Evolutionary conservation across 2,797 vertebrate species (phyloP), one percentile per base, ranked within the genome.

Genomic region (Myotis myotis): DNA sequence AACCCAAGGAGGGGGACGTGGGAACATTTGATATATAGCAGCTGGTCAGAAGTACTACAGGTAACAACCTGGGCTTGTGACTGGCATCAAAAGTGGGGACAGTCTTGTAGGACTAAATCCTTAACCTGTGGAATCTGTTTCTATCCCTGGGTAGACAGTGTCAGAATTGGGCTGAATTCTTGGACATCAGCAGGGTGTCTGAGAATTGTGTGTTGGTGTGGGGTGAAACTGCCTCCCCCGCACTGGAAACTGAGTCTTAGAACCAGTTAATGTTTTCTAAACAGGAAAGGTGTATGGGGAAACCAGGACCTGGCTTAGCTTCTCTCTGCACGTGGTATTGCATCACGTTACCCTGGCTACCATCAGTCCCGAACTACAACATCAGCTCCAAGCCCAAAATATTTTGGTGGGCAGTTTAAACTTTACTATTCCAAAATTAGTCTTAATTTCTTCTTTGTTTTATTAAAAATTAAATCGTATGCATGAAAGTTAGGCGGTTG

Each of bases 381-480:
- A 12, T 82, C 33, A 80, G 75, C 41, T 91, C 78, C 47, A 86
- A 70, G 57, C 33, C 30, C 11, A 68, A 85, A 91, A 66, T 57
- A 51, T 68, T 82, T 92, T 75, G 17, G 8, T 76, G 15, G 75
- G 64, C 44, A 55, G 19, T 85, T 95, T 75, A 62, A 91, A 86
- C 9, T 71, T 83, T 38, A 49, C 62, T 66, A 33, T 75, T 89
- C 64, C 20, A 60, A 88, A 87, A 89, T 19, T 25, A 62, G 53
- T 44, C 51, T 49, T 75, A 74, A 53, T 94, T 57, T 87, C 44
- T 55, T 74, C 70, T 87, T 86, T 38, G 33, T 86, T 87, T 81
- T 70, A 94, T 92, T 94, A 71, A 91, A 96, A 87, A 87, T 83
- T 68, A 85, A 93, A 66, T 74, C 47, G 85, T 81, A 49, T 57